Percentiles rank a stretch among this genome's conserved stretches.
Conservation (phyloP, 2,888 invertebrate genomes). For the Spialia ferax region DNA sequence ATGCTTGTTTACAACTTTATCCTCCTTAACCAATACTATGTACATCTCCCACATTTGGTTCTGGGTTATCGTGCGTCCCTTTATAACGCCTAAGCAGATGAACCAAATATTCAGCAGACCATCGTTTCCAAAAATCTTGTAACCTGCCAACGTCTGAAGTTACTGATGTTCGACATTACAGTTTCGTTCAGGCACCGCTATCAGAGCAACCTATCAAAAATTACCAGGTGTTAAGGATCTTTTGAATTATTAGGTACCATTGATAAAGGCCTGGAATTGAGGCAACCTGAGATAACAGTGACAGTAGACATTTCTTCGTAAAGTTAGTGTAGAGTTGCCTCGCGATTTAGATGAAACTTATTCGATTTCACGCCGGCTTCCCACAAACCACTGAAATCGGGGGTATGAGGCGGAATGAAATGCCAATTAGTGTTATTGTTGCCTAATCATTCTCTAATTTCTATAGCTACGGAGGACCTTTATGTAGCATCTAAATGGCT, state of each 20-base stretch:
- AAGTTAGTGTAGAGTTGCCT: conserved; percentile 3
- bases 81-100: neutral
- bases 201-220: conserved; percentile 1
- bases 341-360: conserved; percentile 1
- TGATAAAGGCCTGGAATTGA: neutral
- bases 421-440: neutral
- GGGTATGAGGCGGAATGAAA: conserved; percentile 2
- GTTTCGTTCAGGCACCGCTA: conserved; percentile 4
- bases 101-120: neutral
- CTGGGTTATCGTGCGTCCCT: neutral
- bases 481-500: neutral
- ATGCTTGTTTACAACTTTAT: no score
- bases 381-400: conserved; percentile 4
- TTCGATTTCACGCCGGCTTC: neutral
- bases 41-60: neutral
- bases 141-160: conserved; percentile 3
- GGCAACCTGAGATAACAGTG: conserved; percentile 1
- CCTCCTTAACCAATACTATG: neutral
- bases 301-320: conserved; percentile 3
- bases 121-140: conserved; percentile 1
- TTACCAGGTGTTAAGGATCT: neutral
- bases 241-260: neutral
- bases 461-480: neutral
- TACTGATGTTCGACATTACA: neutral
- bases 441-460: conserved; percentile 1